Percentiles rank a stretch among this genome's conserved stretches.
Evolutionary conservation across 2,797 vertebrate genomes (phyloP).

Genomic region (Sebastes cheni): DNA sequence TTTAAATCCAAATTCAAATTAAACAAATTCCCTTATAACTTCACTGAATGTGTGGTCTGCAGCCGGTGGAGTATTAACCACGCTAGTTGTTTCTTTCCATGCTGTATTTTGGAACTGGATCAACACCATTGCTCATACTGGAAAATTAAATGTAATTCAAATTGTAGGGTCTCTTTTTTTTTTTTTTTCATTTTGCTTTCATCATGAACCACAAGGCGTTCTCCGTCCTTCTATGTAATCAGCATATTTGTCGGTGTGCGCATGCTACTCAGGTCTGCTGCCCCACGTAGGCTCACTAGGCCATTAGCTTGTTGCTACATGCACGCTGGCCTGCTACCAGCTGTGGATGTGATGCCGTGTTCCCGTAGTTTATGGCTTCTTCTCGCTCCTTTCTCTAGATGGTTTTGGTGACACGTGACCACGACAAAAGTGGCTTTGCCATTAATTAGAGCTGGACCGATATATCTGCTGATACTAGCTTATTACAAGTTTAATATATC

Average conservation of each 20-base stretch:
- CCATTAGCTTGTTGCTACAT: background rate
- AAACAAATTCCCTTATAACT: constrained; percentile 9
- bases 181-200: background rate
- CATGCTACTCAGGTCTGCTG: background rate
- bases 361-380: background rate
- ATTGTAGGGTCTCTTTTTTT: background rate
- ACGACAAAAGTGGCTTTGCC: background rate
- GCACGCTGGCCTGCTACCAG: background rate
- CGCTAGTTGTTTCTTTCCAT: constrained; percentile 21
- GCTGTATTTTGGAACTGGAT: constrained; percentile 15
- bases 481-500: background rate
- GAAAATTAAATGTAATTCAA: constrained; percentile 10
- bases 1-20: constrained; percentile 11
- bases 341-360: background rate
- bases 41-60: constrained; percentile 9
- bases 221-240: background rate
- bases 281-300: background rate
- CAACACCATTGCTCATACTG: background rate
- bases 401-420: background rate
- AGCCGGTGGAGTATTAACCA: background rate
- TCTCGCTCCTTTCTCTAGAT: background rate
- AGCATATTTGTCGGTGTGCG: background rate
- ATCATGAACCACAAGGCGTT: background rate
- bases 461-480: background rate
- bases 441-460: background rate